phyloP scores from a whole-genome alignment of 2,888 invertebrate genomes.

The Microctonus aethiopoides region DNA sequence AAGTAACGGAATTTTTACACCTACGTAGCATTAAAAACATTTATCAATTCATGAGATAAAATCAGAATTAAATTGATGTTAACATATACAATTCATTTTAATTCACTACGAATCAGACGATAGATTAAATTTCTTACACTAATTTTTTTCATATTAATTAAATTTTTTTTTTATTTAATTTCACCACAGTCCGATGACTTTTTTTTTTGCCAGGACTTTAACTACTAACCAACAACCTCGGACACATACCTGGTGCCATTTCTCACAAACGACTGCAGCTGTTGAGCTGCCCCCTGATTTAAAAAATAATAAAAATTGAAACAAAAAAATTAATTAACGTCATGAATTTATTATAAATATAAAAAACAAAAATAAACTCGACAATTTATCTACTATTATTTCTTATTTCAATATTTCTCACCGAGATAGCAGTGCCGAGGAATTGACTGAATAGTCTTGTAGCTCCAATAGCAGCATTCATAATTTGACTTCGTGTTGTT shows the following conservation, averaged over 20 bases:
- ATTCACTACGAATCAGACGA: slow-evolving; percentile 18
- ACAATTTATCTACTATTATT: neutral
- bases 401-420: slow-evolving; percentile 53
- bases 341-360: neutral
- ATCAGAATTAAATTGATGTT: slow-evolving; percentile 22
- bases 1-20: neutral
- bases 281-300: slow-evolving; percentile 79
- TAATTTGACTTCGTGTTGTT: slow-evolving; percentile 68
- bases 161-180: neutral
- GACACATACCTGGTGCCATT: slow-evolving; percentile 58
- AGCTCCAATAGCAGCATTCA: slow-evolving; percentile 81
- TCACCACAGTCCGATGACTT: neutral
- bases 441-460: slow-evolving; percentile 83
- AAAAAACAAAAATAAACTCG: neutral
- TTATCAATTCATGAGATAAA: slow-evolving; percentile 21
- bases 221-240: slow-evolving; percentile 43
- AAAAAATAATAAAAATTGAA: slow-evolving; percentile 18
- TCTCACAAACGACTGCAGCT: slow-evolving; percentile 75
- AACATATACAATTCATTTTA: neutral
- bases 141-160: slow-evolving; percentile 14
- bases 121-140: slow-evolving; percentile 17
- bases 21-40: neutral
- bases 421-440: slow-evolving; percentile 82
- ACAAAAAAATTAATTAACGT: neutral
- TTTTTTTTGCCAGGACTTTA: neutral